Base-by-base conservation (phyloP, 2,113 vertebrate genomes). In the Eulacestoma nigropectus region DNA sequence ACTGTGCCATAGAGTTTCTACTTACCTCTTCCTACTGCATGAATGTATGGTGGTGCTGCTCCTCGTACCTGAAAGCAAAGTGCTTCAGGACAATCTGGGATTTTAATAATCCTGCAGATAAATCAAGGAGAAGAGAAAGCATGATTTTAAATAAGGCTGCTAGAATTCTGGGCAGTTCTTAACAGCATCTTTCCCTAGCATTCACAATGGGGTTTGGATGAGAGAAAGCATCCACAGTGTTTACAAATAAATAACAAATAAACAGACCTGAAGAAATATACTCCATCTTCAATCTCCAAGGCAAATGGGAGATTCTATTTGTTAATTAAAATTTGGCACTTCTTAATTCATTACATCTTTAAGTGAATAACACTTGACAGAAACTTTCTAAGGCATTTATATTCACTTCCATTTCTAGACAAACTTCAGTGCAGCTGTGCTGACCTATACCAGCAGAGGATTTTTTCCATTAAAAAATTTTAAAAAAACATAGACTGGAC, bases 1-100 rank as follows among this genome's bases (percentile, higher is more conserved):
- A 35, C 23, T 47, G 27, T 30, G 67, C 18, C 60, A 27, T 16
- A 22, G 49, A 35, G 37, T 27, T 57, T 73, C 72, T 41, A 10
- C 96, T 97, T 74, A 99, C 99, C 99, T 99, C 98, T 99, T 74
- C 98, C 98, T 55, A 99, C 99, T 7, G 99, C 99, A 1, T 98
- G 98, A 86, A 99, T 97, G 0, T 99, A 98, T 0, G 99, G 99
- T 9, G 99, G 99, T 53, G 98, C 96, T 27, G 97, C 98, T 87
- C 99, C 99, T 7, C 97, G 97, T 52, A 99, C 98, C 98, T 99
- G 98, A 97, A 99, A 99, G 93, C 99, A 98, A 91, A 99, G 97
- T 56, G 96, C 97, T 75, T 99, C 98, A 22, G 98, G 98, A 87
- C 97, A 98, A 94, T 99, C 99, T 2, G 99, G 99, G 94, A 99